A percentile compares a stretch with the other conserved stretches of the same genome.
phyloP scores from a whole-genome alignment of 1,140 invertebrate genomes.

The Pogonomyrmex barbatus region DNA sequence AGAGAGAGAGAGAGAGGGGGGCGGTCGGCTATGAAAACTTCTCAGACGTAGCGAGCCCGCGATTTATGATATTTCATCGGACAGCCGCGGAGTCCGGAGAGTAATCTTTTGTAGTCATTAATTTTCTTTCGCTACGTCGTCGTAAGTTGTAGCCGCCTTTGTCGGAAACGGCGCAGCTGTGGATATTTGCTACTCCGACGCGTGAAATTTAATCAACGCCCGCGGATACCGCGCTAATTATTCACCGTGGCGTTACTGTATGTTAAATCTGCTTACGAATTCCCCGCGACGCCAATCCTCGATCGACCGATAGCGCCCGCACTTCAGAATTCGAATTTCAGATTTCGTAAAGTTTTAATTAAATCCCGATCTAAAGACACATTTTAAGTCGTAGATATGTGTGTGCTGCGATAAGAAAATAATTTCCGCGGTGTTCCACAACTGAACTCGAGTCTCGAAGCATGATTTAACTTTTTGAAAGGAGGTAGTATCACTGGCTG shows the following conservation, averaged over 20 bases:
- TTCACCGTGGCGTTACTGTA: conserved; percentile 34
- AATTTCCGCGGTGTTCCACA: conserved; percentile 10
- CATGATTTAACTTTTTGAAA: background rate
- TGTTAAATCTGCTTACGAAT: conserved; percentile 34
- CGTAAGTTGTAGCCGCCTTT: conserved; percentile 57
- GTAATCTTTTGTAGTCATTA: conserved; percentile 67
- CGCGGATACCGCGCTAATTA: conserved; percentile 52
- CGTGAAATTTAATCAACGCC: conserved; percentile 61
- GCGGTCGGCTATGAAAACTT: conserved; percentile 82
- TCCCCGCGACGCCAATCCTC: conserved; percentile 23
- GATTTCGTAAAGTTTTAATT: conserved; percentile 55
- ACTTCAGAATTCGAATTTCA: background rate
- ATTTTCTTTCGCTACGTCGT: conserved; percentile 62
- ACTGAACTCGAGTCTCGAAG: background rate
- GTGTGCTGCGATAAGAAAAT: background rate
- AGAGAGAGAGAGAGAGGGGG: conserved; percentile 40
- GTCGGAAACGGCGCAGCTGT: conserved; percentile 56
- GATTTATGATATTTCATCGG: conserved; percentile 78
- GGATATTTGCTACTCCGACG: conserved; percentile 57
- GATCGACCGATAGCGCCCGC: conserved; percentile 14
- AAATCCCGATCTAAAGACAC: background rate
- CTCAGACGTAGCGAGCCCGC: conserved; percentile 79
- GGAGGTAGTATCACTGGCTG: background rate
- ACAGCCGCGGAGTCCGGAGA: conserved; percentile 53
- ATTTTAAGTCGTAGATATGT: background rate